phyloP scores from a whole-genome alignment of 2,113 vertebrate species.

The Nematolebias whitei region DNA sequence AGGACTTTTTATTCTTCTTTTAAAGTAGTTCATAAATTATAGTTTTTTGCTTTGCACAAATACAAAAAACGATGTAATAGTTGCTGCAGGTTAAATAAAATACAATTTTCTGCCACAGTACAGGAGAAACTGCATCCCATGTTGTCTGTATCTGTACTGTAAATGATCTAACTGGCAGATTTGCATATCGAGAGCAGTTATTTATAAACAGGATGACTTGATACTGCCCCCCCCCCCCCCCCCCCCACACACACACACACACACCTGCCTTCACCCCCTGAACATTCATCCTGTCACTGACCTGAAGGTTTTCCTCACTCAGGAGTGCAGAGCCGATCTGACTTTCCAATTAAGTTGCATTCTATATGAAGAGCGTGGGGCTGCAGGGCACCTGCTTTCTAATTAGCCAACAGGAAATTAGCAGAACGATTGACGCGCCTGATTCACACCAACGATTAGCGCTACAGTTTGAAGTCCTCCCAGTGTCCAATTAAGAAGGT shows the following conservation, averaged over 20 bases:
- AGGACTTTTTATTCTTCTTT: no score
- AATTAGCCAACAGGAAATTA: slow-evolving; percentile 65
- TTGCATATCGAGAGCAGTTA: slow-evolving; percentile 63
- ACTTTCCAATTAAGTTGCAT: slow-evolving; percentile 55
- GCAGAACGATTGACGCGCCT: slow-evolving; percentile 34
- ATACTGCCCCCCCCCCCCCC: neutral
- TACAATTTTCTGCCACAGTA: neutral
- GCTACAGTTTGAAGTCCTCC: slow-evolving; percentile 45
- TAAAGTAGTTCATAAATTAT: no score
- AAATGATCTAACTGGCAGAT: slow-evolving; percentile 30
- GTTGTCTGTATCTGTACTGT: neutral
- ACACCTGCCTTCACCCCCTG: neutral
- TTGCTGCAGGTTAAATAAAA: neutral
- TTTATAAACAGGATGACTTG: slow-evolving; percentile 55
- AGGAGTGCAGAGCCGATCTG: slow-evolving; percentile 31
- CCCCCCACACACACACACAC: no score
- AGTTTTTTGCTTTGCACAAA: neutral
- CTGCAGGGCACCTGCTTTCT: slow-evolving; percentile 47
- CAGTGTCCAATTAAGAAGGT: slow-evolving; percentile 47
- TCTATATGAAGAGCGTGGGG: slow-evolving; percentile 31
- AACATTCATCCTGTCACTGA: slow-evolving; percentile 27
- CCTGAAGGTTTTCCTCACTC: slow-evolving; percentile 35
- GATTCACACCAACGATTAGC: slow-evolving; percentile 49
- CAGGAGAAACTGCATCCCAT: neutral
- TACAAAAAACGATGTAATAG: neutral